Evolutionary conservation across 2,113 vertebrate species (phyloP).

Genomic region (Nothocercus julius): DNA sequence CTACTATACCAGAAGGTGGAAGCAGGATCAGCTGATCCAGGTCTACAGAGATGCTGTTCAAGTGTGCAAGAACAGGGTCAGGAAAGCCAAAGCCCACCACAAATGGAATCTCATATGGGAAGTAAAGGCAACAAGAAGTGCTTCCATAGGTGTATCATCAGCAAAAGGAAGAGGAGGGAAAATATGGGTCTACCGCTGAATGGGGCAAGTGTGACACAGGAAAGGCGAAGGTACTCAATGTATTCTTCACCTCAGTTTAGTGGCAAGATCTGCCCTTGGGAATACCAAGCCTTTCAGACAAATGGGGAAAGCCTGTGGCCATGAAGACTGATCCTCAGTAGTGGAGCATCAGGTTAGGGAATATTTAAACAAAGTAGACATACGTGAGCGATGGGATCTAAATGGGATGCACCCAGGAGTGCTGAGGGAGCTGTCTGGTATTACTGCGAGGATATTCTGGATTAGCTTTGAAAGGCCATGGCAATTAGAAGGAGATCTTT

Average conservation of each 20-base stretch:
- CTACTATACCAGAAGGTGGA: background rate
- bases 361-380: background rate
- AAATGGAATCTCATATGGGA: background rate
- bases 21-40: background rate
- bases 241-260: background rate
- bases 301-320: background rate
- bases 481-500: background rate
- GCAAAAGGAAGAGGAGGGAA: background rate
- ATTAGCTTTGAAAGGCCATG: background rate
- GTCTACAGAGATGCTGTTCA: accelerated
- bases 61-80: background rate
- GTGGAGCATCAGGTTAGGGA: background rate
- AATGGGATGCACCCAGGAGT: background rate
- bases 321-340: background rate
- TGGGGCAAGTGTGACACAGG: background rate
- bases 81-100: background rate
- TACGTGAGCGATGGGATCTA: accelerated
- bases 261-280: background rate
- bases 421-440: background rate
- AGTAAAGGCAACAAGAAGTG: background rate
- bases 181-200: background rate
- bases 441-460: background rate
- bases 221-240: background rate
- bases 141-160: background rate
- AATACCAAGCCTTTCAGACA: background rate